Evolutionary conservation across 2,113 vertebrate species (phyloP).

Genomic region (Cardinalis cardinalis): DNA sequence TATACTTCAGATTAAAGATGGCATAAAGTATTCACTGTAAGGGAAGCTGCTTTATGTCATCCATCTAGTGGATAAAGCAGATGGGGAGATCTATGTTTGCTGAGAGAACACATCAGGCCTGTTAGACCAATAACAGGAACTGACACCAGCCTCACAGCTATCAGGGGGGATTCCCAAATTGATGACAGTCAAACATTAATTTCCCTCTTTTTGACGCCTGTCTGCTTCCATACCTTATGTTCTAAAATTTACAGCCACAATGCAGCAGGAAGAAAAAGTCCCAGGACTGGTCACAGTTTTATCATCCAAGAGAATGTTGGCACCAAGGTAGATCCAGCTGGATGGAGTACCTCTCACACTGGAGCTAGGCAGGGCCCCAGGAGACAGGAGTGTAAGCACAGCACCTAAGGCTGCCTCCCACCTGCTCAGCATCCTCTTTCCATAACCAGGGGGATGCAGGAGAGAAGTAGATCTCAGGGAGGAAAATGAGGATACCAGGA

Average conservation of each 20-base stretch:
- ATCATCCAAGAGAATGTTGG: neutral
- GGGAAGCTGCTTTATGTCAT: constrained; percentile 19
- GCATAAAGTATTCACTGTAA: neutral
- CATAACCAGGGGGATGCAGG: neutral
- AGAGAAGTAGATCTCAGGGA: neutral
- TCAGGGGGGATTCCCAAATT: neutral
- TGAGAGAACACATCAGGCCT: neutral
- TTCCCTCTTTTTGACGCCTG: neutral
- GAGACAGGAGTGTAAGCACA: neutral
- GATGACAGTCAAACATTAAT: neutral
- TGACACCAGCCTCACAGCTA: neutral
- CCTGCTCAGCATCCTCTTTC: neutral
- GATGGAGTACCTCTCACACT: neutral
- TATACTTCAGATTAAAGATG: constrained; percentile 22
- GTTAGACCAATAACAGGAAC: neutral
- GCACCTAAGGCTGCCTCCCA: neutral
- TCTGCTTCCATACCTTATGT: neutral
- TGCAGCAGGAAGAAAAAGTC: neutral
- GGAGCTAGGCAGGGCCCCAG: neutral
- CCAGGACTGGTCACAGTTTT: neutral
- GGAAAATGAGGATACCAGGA: neutral
- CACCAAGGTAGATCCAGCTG: neutral
- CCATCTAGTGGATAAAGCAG: neutral
- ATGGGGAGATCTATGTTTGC: neutral
- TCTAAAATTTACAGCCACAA: neutral